Percentiles rank a stretch among this genome's conserved stretches.
Evolutionary conservation across 2,888 invertebrate genomes (phyloP).

Genomic region (Watsonalla cultraria): DNA sequence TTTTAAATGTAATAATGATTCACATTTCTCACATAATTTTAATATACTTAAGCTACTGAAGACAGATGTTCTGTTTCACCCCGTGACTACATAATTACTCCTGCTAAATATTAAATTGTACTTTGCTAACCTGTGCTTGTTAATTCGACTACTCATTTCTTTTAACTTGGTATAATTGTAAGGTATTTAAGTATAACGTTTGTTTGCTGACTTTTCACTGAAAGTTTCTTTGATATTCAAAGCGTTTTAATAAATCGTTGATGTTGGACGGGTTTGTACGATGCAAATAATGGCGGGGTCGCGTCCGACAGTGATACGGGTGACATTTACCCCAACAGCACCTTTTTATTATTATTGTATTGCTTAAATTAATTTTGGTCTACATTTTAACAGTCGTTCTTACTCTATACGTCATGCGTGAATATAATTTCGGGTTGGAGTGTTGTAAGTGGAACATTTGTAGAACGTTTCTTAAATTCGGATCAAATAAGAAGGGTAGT

Average conservation of each 20-base stretch:
- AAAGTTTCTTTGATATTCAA: slow-evolving; percentile 11
- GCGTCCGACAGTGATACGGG: slow-evolving; percentile 56
- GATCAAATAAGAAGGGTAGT: too few relatives aligned
- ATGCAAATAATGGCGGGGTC: slow-evolving; percentile 41
- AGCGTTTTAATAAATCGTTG: slow-evolving; percentile 34
- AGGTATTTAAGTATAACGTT: slow-evolving; percentile 7
- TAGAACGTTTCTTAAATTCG: too few relatives aligned
- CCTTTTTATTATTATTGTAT: background rate
- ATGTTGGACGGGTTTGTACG: slow-evolving; percentile 22
- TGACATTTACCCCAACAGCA: slow-evolving; percentile 36
- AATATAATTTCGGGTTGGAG: too few relatives aligned
- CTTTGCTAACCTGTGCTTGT: background rate
- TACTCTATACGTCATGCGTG: too few relatives aligned
- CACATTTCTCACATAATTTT: background rate
- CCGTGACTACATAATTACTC: slow-evolving; percentile 16
- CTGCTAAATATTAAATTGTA: slow-evolving; percentile 8
- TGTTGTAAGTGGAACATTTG: too few relatives aligned
- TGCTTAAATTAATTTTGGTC: background rate
- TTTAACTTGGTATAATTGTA: slow-evolving; percentile 7
- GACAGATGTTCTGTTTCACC: slow-evolving; percentile 16
- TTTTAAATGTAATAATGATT: too few relatives aligned
- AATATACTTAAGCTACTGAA: background rate
- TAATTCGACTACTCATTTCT: slow-evolving; percentile 6
- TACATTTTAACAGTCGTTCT: background rate
- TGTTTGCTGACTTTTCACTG: slow-evolving; percentile 10